Percentiles rank a stretch among this genome's conserved stretches.
Evolutionary conservation across 2,888 invertebrate species (phyloP).

Genomic region (Phengaris arion): DNA sequence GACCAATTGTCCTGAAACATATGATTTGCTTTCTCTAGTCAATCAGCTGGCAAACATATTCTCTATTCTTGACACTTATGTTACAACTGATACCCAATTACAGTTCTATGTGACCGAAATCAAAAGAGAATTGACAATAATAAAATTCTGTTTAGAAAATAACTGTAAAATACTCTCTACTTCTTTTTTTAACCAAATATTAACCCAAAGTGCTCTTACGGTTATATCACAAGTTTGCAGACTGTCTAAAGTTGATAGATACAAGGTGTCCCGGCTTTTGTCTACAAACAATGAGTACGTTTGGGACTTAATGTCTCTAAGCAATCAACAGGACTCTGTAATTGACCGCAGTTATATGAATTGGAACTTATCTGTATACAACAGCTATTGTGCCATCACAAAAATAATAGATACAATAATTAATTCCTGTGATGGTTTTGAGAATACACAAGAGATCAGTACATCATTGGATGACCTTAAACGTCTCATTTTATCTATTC

Average conservation of each 20-base stretch:
- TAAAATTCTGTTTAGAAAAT: constrained; percentile 74
- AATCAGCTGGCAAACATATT: constrained; percentile 72
- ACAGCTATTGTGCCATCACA: constrained; percentile 74
- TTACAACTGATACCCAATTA: constrained; percentile 63
- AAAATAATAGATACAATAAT: constrained; percentile 73
- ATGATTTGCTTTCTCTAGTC: constrained; percentile 66
- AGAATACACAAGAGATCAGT: constrained; percentile 58
- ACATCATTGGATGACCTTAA: constrained; percentile 71
- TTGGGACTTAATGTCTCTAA: constrained; percentile 57
- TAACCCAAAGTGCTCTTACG: constrained; percentile 70
- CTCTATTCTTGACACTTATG: constrained; percentile 70
- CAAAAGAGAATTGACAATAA: constrained; percentile 70
- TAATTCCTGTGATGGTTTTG: constrained; percentile 57
- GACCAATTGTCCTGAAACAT: constrained; percentile 70
- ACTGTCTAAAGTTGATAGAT: constrained; percentile 71
- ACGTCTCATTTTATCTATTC: constrained; percentile 68
- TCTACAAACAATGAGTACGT: constrained; percentile 70
- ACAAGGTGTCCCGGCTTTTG: constrained; percentile 71
- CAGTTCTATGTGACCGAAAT: constrained; percentile 74
- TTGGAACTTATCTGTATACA: constrained; percentile 74
- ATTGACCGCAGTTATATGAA: constrained; percentile 48
- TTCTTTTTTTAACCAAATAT: constrained; percentile 68
- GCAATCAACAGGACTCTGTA: constrained; percentile 50
- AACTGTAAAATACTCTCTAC: constrained; percentile 75
- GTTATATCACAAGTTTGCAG: constrained; percentile 75